Conservation (phyloP, 2,113 vertebrate species). For the Sinocyclocheilus anophthalmus region DNA sequence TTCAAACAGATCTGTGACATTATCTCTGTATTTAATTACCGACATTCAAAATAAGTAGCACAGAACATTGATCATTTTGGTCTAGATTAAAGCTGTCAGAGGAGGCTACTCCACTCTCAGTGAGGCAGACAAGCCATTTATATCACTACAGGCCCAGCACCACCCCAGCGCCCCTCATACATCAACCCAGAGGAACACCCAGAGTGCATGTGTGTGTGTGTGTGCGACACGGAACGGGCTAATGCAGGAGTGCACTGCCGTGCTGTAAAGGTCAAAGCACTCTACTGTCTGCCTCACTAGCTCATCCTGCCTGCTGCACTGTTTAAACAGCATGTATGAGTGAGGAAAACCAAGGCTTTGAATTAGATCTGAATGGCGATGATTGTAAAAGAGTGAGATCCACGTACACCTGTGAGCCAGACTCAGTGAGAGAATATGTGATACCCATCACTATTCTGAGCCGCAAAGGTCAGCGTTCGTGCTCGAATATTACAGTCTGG, state of each 20-base stretch:
- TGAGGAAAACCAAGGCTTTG: slow-evolving; percentile 34
- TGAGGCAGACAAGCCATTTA: slow-evolving; percentile 51
- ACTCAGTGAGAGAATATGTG: slow-evolving; percentile 23
- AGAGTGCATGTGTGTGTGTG: slow-evolving; percentile 16
- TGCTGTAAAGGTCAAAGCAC: slow-evolving; percentile 53
- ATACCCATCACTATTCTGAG: slow-evolving; percentile 13
- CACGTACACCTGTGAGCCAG: slow-evolving; percentile 20
- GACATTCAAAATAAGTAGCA: slow-evolving; percentile 56
- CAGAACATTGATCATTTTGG: slow-evolving; percentile 60
- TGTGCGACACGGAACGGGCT: slow-evolving; percentile 20
- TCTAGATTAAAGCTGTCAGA: slow-evolving; percentile 71
- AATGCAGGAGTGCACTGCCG: slow-evolving; percentile 51
- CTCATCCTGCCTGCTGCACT: slow-evolving; percentile 26
- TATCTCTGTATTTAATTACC: slow-evolving; percentile 61
- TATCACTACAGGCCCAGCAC: slow-evolving; percentile 46
- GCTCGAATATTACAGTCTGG: slow-evolving; percentile 31
- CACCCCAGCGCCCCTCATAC: slow-evolving; percentile 48
- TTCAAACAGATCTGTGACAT: slow-evolving; percentile 58
- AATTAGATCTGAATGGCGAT: slow-evolving; percentile 44
- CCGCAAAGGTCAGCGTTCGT: slow-evolving; percentile 5
- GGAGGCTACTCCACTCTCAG: slow-evolving; percentile 60
- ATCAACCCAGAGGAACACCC: slow-evolving; percentile 45
- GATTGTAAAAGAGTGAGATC: slow-evolving; percentile 44
- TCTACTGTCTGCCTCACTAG: slow-evolving; percentile 51
- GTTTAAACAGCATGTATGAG: slow-evolving; percentile 26